Conservation (phyloP, 2,797 vertebrate species). For the Coregonus suidteri region DNA sequence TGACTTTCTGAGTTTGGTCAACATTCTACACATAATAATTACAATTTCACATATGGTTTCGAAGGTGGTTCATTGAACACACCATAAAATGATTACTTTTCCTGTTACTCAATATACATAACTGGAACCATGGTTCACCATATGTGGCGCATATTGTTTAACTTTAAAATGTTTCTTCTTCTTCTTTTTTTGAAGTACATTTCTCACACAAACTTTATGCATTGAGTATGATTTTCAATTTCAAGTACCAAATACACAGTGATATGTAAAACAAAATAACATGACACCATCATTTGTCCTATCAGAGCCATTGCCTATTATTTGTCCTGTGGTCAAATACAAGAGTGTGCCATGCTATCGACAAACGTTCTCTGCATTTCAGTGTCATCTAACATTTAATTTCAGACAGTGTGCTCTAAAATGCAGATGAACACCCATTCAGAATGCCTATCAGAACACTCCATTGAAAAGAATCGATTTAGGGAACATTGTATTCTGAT, state of each 20-base stretch:
- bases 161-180: neutral
- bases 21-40: neutral
- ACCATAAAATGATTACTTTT: neutral
- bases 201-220: too few species aligned
- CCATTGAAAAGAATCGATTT: neutral
- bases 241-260: neutral
- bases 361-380: neutral
- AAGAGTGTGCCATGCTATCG: neutral
- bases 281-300: neutral
- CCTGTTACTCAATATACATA: neutral
- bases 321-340: neutral
- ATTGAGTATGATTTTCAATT: neutral
- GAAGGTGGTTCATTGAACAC: neutral
- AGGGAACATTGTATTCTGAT: neutral
- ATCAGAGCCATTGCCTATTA: neutral
- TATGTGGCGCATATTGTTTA: neutral
- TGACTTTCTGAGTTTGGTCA: slow-evolving; percentile 2
- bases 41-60: neutral
- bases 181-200: too few species aligned
- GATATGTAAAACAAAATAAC: too few species aligned
- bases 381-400: neutral
- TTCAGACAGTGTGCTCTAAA: too few species aligned
- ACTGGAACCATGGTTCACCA: neutral
- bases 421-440: too few species aligned
- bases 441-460: too few species aligned